These are phyloP conservation scores for Epizoanthus scotinus DNA, from an alignment of 92 coral and sea anemone genomes.

Conservation along the genomic window DNA sequence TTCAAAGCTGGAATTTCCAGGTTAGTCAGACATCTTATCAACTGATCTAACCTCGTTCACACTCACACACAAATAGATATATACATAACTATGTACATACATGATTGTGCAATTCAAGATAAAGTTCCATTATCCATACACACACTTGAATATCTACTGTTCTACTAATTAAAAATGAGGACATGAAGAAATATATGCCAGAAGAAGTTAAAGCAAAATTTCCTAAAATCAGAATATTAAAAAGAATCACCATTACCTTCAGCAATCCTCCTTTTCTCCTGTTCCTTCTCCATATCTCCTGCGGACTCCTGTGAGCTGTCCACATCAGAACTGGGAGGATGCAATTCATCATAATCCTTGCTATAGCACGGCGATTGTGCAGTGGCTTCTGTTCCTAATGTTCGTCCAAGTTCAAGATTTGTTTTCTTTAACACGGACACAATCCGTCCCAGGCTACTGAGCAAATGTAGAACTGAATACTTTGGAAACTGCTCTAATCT, in stretches of 20 bases:
- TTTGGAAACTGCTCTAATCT: conserved; percentile 46
- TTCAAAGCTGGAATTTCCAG: too few relatives aligned
- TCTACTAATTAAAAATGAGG: too few relatives aligned
- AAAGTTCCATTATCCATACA: too few relatives aligned
- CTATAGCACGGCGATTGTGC: neutral
- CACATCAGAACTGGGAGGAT: conserved; percentile 63
- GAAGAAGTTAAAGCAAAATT: neutral
- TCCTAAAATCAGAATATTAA: too few relatives aligned
- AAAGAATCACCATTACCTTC: conserved; percentile 37
- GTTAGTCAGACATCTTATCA: too few relatives aligned
- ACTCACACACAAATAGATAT: too few relatives aligned
- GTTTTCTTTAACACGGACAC: conserved; percentile 72
- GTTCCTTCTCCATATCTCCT: conserved; percentile 87
- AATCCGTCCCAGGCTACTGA: conserved; percentile 65
- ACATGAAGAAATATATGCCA: neutral
- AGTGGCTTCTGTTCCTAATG: neutral
- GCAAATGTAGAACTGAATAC: conserved; percentile 38
- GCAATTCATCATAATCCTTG: conserved; percentile 27
- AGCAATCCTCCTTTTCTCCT: conserved; percentile 52
- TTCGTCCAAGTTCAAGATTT: neutral
- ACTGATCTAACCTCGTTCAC: too few relatives aligned
- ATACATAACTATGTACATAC: too few relatives aligned
- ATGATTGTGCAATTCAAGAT: too few relatives aligned
- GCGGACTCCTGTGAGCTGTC: conserved; percentile 89
- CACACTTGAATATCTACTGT: too few relatives aligned